These are phyloP conservation scores for Conchocele bisecta DNA, from an alignment of 2,888 invertebrate species.

Conservation along the genomic window DNA sequence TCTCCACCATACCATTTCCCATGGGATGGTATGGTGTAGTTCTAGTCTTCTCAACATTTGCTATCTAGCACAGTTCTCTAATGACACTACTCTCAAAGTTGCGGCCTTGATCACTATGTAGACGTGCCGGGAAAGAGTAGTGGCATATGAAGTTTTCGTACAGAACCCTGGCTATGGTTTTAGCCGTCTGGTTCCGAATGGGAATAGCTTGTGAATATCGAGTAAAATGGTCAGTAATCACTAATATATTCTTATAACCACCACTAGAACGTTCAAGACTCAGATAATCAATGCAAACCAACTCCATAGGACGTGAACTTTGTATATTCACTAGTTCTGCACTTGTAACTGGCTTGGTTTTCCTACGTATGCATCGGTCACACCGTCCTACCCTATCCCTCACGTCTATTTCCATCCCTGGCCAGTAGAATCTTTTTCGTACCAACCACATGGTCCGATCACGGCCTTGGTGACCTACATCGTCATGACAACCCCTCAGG, in stretches of 20 bases:
- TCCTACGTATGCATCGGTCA: conserved; percentile 5
- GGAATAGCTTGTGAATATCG: conserved; percentile 31
- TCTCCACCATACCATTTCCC: conserved; percentile 38
- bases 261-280: background rate
- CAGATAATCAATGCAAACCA: conserved; percentile 30
- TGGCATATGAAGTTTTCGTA: no score
- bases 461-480: no score
- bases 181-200: conserved; percentile 37
- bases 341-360: conserved; percentile 2
- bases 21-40: conserved; percentile 51
- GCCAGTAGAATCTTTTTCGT: conserved; percentile 21
- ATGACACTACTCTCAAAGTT: conserved; percentile 39
- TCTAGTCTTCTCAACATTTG: conserved; percentile 34
- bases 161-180: conserved; percentile 33
- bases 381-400: background rate
- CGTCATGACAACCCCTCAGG: no score
- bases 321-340: conserved; percentile 15
- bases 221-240: conserved; percentile 27
- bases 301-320: conserved; percentile 24
- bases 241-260: conserved; percentile 8
- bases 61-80: conserved; percentile 23
- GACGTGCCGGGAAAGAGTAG: no score
- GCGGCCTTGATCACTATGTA: no score
- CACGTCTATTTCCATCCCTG: conserved; percentile 17
- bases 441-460: no score